Evolutionary conservation across 2,113 vertebrate genomes (phyloP), one percentile per base, ranked within the genome.

Genomic region (Cygnus atratus): DNA sequence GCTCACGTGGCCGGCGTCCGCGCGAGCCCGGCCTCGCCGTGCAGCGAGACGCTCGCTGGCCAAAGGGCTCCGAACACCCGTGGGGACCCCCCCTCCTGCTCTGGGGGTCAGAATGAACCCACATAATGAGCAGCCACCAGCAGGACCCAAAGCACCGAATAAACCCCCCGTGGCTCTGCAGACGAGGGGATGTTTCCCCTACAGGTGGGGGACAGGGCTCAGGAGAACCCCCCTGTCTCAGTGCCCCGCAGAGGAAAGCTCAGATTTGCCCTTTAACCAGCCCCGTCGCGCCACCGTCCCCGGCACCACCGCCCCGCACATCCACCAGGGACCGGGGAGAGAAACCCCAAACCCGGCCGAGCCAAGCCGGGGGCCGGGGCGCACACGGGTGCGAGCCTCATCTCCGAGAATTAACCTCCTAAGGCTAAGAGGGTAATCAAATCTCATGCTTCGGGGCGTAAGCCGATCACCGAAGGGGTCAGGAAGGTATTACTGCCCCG

Each of bases 401-500:
- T 63, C 73, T 1, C 29, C 55, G 39, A 81, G 96, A 95, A 97
- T 97, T 97, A 97, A 97, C 95, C 92, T 97, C 72, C 1, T 97
- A 96, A 97, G 94, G 79, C 95, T 86, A 96, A 96, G 95, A 91
- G 73, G 96, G 96, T 92, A 93, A 95, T 94, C 92, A 68, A 94
- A 97, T 96, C 96, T 91, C 88, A 92, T 81, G 95, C 91, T 94
- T 35, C 76, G 74, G 67, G 93, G 83, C 90, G 2, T 97, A 97
- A 97, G 95, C 96, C 33, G 92, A 94, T 96, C 90, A 70, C 93
- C 79, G 29, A 74, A 83, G 94, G 88, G 96, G 83, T 94, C 92
- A 96, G 97, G 95, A 96, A 88, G 95, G 95, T 96, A 96, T 96
- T 96, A 97, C 73, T 62, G 85, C 70, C 92, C 85, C 86, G 87